Base-by-base conservation (phyloP, 2,113 vertebrate genomes). In the Polypterus senegalus region DNA sequence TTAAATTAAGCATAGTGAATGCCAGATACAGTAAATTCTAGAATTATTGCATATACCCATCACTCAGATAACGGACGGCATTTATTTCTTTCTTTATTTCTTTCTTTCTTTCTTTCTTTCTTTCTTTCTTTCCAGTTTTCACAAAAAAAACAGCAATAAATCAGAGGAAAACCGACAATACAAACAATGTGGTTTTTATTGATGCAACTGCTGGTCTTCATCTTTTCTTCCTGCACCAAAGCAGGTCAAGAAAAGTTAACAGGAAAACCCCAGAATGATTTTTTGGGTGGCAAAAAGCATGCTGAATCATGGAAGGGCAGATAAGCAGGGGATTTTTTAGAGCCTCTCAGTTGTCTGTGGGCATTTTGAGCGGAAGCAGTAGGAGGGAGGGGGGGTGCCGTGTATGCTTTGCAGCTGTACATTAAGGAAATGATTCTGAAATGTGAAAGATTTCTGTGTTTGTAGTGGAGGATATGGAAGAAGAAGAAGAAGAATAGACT, bases 381-480 rank as follows among this genome's bases (percentile, higher is more conserved):
- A 43, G 51, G 64, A 48, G 6, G 10, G 52, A 4, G 46, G 53
- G 54, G 47, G 9, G 46, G 10, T 43, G n/a, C 49, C 46, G 56
- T 52, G 57, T 11, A 61, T 62, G 65, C 55, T 9, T 6, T 60
- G 54, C 66, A 64, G 61, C 63, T 67, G 54, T 58, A 57, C 60
- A 61, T 58, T 65, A 63, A 65, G 70, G 70, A 74, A 69, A 62
- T 67, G 54, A 57, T 51, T 49, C 53, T 63, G 44, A 63, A 49
- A 71, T 10, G 59, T 59, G 61, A 59, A 64, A 64, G 61, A 48
- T 57, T 61, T 48, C 49, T 57, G 9, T n/a, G 5, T 57, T 57
- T 54, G 60, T 57, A 63, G 70, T 66, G 63, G 63, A 53, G 67
- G 67, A 65, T 65, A 61, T 66, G 68, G 61, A 66, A 65, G 66